Evolutionary conservation across 1,140 invertebrate genomes (phyloP).

Genomic region (Olivierus martensii): DNA sequence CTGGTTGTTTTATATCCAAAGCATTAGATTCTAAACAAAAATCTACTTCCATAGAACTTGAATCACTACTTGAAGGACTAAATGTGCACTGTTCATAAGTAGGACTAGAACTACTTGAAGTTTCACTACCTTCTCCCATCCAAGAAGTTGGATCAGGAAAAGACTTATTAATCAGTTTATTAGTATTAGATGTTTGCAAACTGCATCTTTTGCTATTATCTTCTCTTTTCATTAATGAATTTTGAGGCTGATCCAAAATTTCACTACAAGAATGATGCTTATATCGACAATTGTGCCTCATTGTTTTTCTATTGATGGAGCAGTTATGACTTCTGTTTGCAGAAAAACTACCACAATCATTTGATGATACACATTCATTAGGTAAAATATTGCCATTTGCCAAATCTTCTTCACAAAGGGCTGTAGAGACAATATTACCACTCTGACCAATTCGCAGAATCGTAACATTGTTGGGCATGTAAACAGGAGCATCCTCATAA

Average conservation of each 20-base stretch:
- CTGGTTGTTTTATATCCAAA: no score
- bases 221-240: background rate
- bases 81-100: constrained; percentile 17
- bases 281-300: background rate
- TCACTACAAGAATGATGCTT: constrained; percentile 18
- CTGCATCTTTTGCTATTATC: constrained; percentile 4
- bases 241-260: background rate
- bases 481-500: constrained; percentile 3
- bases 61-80: constrained; percentile 21
- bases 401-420: constrained; percentile 1
- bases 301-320: background rate
- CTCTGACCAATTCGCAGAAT: background rate
- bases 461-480: background rate
- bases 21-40: background rate
- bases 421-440: background rate
- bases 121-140: constrained; percentile 18
- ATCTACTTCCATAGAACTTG: constrained; percentile 19
- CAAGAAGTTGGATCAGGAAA: constrained; percentile 17
- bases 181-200: constrained; percentile 5
- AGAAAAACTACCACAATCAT: background rate
- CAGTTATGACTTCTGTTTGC: constrained; percentile 6
- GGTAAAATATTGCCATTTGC: background rate
- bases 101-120: constrained; percentile 18
- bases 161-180: constrained; percentile 6
- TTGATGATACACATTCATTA: background rate